Evolutionary conservation across 2,888 invertebrate species (phyloP).

Genomic region (Megalurothrips usitatus): DNA sequence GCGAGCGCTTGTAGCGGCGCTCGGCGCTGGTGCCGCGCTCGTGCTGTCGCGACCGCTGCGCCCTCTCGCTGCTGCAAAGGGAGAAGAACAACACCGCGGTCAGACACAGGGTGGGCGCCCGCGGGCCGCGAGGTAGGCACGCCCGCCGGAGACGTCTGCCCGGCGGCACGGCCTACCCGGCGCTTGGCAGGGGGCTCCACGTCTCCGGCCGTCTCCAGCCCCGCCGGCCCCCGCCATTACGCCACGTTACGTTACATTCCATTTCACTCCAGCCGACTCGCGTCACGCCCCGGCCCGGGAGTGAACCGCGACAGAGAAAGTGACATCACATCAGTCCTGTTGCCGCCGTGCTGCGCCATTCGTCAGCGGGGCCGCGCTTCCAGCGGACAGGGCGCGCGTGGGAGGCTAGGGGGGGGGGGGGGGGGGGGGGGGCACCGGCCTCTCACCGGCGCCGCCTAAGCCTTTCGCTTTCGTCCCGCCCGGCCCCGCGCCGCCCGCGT

Average conservation of each 20-base stretch:
- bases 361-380: not conserved
- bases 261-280: no score
- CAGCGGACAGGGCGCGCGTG: not conserved
- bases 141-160: not conserved
- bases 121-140: not conserved
- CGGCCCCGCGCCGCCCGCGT: no score
- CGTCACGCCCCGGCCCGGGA: not conserved
- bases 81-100: slow-evolving; percentile 10
- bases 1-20: slow-evolving; percentile 79
- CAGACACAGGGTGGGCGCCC: not conserved
- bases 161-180: not conserved
- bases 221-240: no score
- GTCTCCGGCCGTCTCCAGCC: no score
- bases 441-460: not conserved
- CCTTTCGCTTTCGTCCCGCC: slow-evolving; percentile 1
- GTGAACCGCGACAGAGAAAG: not conserved
- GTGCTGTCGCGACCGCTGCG: slow-evolving; percentile 56
- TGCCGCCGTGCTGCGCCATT: not conserved
- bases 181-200: no score
- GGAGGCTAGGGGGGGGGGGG: not conserved
- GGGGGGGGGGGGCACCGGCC: not conserved
- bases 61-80: slow-evolving; percentile 55
- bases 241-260: no score
- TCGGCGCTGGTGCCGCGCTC: slow-evolving; percentile 74
- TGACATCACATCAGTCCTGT: not conserved